These are phyloP conservation scores for Stramonita haemastoma DNA, from an alignment of 2,888 invertebrate species.

Conservation along the genomic window DNA sequence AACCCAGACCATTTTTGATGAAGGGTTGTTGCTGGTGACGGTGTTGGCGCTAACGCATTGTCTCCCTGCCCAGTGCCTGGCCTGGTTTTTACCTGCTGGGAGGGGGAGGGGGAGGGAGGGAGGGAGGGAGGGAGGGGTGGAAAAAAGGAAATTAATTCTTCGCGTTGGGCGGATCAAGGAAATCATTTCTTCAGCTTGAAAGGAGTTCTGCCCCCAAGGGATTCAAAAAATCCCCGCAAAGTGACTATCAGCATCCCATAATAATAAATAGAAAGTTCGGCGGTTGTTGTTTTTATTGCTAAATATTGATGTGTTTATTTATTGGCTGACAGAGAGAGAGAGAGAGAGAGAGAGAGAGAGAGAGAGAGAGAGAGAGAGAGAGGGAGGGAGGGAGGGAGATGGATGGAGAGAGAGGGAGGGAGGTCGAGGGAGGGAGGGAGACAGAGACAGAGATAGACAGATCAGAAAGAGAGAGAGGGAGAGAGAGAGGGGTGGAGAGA, in stretches of 20 bases:
- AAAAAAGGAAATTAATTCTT: not conserved
- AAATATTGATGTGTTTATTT: too few species aligned
- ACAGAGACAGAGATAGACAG: not conserved
- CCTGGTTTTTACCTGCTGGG: not conserved
- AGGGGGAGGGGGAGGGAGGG: not conserved
- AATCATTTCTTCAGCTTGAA: not conserved
- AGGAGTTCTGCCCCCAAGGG: not conserved
- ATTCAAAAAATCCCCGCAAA: not conserved
- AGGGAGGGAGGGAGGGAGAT: not conserved
- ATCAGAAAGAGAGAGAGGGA: not conserved
- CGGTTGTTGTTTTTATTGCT: too few species aligned
- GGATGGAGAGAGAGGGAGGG: not conserved
- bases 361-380: not conserved
- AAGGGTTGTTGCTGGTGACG: too few species aligned
- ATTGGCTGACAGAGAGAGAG: too few species aligned
- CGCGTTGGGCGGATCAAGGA: constrained; percentile 4
- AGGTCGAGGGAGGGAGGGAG: not conserved
- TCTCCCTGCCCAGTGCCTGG: too few species aligned
- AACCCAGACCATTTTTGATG: too few species aligned
- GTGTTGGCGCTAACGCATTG: too few species aligned
- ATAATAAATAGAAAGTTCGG: too few species aligned
- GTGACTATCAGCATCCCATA: too few species aligned
- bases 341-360: not conserved
- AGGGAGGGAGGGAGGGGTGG: not conserved
- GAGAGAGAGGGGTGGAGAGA: not conserved